Base-by-base conservation (phyloP, 2,797 vertebrate genomes). In the Pangasius mekongensis region DNA sequence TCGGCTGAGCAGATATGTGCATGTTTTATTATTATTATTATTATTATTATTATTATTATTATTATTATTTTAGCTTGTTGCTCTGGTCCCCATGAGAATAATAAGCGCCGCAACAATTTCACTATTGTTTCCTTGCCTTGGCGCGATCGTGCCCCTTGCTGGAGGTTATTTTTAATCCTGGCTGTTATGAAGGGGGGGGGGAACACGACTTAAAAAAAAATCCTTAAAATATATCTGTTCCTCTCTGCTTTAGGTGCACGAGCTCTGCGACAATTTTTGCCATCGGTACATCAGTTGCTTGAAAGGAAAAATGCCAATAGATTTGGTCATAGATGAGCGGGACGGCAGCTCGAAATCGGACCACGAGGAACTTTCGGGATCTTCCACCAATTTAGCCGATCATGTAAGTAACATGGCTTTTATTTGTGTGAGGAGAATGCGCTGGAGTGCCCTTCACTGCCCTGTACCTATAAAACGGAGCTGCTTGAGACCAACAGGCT, bases 231-330 rank as follows among this genome's bases (percentile, higher is more conserved):
- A 90, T 60, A 91, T 20, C 86, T 93, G 78, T 92, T 95, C 94
- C 93, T 90, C 87, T 89, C 76, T 77, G 20, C 74, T 92, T n/a
- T 93, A 99, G 99, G 99, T 99, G 95, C 99, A 99, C 81, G 99
- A 99, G 95, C 97, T 99, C 95, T 99, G 99, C 88, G 99, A 99
- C 96, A 99, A 99, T 96, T 99, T 99, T 96, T 99, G 99, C 97
- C 98, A 99, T 94, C 98, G 99, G 97, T 99, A 99, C 97, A 99
- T 99, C 97, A 99, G 99, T 93, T 99, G 99, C 97, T 98, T 99
- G 96, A 99, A 99, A 97, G 99, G 99, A 94, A 99, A 99, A 97
- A 99, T 99, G 99, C 99, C 99, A 94, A 99, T 99, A 96, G 99
- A 99, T 95, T 97, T 99, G 87, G 99, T 99, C 94, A 99, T 99